Conservation (phyloP, 2,797 vertebrate genomes). For the Prionace glauca region DNA sequence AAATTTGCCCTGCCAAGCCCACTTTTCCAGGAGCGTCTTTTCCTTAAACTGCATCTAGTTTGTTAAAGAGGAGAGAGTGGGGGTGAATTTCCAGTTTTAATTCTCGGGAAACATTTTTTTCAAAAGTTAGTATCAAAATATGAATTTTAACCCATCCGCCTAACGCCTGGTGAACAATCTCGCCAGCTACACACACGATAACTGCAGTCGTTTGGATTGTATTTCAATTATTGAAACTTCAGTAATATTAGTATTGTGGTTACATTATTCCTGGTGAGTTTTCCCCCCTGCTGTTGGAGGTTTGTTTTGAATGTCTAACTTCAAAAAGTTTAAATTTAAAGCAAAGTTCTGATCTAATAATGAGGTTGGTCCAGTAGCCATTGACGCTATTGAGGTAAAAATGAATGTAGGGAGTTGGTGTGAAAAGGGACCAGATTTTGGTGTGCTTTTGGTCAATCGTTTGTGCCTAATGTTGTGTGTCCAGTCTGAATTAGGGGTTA, state of each 20-base stretch:
- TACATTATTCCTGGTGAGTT: background rate
- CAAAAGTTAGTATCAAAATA: background rate
- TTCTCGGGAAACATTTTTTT: background rate
- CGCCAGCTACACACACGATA: no score
- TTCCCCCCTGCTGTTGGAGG: background rate
- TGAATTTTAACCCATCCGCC: background rate
- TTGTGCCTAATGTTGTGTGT: background rate
- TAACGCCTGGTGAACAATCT: background rate
- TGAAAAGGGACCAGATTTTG: background rate
- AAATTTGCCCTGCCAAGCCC: background rate
- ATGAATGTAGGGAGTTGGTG: background rate
- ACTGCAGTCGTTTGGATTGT: conserved; percentile 1
- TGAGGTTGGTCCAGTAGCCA: background rate
- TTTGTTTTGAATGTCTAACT: background rate
- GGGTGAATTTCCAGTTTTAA: background rate
- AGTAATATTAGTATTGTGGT: background rate
- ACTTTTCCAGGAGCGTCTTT: background rate
- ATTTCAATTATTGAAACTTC: background rate
- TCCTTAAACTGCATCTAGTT: background rate
- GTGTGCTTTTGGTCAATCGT: background rate
- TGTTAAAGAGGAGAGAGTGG: background rate
- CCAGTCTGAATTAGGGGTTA: background rate
- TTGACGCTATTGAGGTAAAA: background rate
- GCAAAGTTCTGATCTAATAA: background rate
- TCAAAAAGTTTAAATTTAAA: background rate